phyloP scores from a whole-genome alignment of 2,888 invertebrate species.

The Sepioteuthis lessoniana region DNA sequence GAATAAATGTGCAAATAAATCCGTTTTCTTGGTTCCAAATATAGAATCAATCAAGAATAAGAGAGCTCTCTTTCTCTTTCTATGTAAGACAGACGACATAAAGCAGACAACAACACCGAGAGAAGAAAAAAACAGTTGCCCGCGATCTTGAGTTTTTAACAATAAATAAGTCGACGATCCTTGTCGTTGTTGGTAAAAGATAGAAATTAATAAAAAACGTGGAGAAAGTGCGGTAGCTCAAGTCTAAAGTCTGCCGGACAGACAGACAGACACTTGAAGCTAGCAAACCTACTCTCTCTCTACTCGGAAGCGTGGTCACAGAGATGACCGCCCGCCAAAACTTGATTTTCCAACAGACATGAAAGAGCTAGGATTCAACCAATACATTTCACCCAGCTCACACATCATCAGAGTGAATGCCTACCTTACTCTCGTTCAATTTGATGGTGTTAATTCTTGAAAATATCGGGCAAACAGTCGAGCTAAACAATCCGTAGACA shows the following conservation, averaged over 20 bases:
- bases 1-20: background rate
- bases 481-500: conserved; percentile 45
- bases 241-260: conserved; percentile 8
- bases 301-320: conserved; percentile 45
- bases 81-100: background rate
- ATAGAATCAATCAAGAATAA: background rate
- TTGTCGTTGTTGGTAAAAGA: background rate
- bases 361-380: background rate
- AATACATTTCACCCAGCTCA: conserved; percentile 45
- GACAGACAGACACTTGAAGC: conserved; percentile 24
- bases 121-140: background rate
- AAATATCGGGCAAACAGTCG: background rate
- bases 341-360: conserved; percentile 34
- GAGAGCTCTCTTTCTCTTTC: background rate
- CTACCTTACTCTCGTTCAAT: conserved; percentile 41
- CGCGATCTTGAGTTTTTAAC: background rate
- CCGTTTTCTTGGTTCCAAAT: conserved; percentile 21
- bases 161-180: background rate
- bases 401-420: conserved; percentile 42
- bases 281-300: conserved; percentile 11
- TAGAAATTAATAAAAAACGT: background rate
- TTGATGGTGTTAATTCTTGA: background rate
- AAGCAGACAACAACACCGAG: background rate
- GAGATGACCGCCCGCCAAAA: conserved; percentile 47
- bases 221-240: background rate